These are phyloP conservation scores for Chiroxiphia lanceolata DNA, from an alignment of 2,797 vertebrate genomes.

Conservation along the genomic window DNA sequence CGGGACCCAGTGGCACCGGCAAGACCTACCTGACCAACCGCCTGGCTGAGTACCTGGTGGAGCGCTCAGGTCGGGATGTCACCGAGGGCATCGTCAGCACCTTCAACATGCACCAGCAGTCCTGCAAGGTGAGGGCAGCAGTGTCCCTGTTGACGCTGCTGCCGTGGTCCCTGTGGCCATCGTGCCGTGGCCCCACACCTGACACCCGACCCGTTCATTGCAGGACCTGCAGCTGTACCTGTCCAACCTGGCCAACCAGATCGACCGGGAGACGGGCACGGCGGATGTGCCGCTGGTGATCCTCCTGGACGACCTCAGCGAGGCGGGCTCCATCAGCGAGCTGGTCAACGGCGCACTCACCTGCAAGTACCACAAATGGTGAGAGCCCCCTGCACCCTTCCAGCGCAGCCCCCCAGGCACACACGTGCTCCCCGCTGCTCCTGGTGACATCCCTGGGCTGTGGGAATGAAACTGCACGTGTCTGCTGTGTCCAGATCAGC, in stretches of 20 bases:
- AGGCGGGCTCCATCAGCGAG: conserved; percentile 87
- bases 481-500: neutral
- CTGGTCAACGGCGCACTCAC: conserved; percentile 93
- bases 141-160: neutral
- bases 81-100: conserved; percentile 84
- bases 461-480: rapidly evolving
- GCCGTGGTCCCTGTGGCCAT: rapidly evolving
- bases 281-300: conserved; percentile 91
- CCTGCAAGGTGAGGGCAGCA: conserved; percentile 85
- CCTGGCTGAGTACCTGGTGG: conserved; percentile 91
- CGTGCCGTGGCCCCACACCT: rapidly evolving
- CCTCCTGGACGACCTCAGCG: conserved; percentile 91
- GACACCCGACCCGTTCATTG: rapidly evolving
- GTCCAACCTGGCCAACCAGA: conserved; percentile 93
- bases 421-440: rapidly evolving
- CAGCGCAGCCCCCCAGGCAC: rapidly evolving
- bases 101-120: conserved; percentile 96
- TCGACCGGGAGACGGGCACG: conserved; percentile 86
- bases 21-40: conserved; percentile 93
- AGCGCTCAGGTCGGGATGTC: conserved; percentile 84
- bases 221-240: conserved; percentile 95
- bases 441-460: rapidly evolving
- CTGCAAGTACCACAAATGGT: conserved; percentile 99
- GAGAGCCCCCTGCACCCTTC: conserved; percentile 19
- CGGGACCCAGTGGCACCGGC: conserved; percentile 93